Conservation (phyloP, 1,140 invertebrate species). For the Ceratitis capitata region DNA sequence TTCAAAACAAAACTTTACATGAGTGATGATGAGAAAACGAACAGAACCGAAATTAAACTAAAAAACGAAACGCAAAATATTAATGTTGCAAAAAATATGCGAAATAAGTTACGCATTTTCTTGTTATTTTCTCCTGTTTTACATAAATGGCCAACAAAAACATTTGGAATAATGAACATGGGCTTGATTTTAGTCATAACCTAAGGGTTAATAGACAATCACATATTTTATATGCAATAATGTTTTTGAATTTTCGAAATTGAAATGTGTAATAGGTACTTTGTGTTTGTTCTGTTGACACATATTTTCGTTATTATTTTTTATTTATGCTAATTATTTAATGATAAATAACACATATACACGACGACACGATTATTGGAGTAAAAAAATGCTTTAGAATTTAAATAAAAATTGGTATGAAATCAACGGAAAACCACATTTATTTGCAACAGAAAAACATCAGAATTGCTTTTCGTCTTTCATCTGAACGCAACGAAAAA, state of each 20-base stretch:
- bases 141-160: constrained; percentile 6
- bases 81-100: not conserved
- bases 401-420: not conserved
- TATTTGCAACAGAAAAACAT: not conserved
- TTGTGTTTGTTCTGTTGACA: not conserved
- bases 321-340: not conserved
- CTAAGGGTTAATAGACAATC: not conserved
- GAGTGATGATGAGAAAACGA: not conserved
- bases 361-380: constrained; percentile 46
- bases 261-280: not conserved
- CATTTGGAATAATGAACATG: constrained; percentile 10
- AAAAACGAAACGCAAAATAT: not conserved
- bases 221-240: constrained; percentile 11
- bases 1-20: not conserved
- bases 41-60: not conserved
- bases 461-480: too few species aligned
- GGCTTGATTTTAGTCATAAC: not conserved
- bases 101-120: not conserved
- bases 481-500: too few species aligned
- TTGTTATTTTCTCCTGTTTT: not conserved
- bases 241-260: not conserved
- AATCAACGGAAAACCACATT: not conserved
- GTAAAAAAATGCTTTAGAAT: too few species aligned
- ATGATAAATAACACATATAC: constrained; percentile 46
- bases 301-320: too few species aligned